Conservation (phyloP, 2,888 invertebrate genomes). For the Ypsolopha sequella region DNA sequence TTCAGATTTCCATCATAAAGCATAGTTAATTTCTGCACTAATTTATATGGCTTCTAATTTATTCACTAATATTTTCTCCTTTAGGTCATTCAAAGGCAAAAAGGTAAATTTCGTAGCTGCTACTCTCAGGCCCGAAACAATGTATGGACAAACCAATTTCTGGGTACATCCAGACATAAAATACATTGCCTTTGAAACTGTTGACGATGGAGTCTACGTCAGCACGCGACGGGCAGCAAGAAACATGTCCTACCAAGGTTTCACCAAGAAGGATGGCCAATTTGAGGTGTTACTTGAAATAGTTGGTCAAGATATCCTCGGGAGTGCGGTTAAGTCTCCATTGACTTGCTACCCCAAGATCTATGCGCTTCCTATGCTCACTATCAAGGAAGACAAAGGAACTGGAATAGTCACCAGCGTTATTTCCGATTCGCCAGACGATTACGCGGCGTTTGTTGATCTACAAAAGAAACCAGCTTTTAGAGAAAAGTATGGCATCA, state of each 20-base stretch:
- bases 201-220: constrained; percentile 83
- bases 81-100: constrained; percentile 63
- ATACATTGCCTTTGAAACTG: constrained; percentile 88
- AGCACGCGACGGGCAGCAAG: constrained; percentile 90
- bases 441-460: constrained; percentile 95
- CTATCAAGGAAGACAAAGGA: constrained; percentile 97
- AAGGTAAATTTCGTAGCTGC: constrained; percentile 92
- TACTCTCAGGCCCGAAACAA: constrained; percentile 98
- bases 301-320: constrained; percentile 83
- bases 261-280: constrained; percentile 85
- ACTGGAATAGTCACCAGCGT: constrained; percentile 98
- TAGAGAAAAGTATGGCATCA: constrained; percentile 91
- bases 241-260: constrained; percentile 97
- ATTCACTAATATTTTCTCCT: not conserved
- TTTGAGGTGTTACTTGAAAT: constrained; percentile 78
- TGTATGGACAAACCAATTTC: constrained; percentile 99
- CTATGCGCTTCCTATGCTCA: constrained; percentile 97
- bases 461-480: constrained; percentile 94
- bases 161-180: constrained; percentile 97
- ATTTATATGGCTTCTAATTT: no score
- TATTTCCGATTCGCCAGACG: constrained; percentile 98
- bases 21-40: no score
- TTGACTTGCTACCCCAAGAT: constrained; percentile 85
- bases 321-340: constrained; percentile 87
- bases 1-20: no score